Base-by-base conservation (phyloP, 2,113 vertebrate genomes). In the Heptranchias perlo region DNA sequence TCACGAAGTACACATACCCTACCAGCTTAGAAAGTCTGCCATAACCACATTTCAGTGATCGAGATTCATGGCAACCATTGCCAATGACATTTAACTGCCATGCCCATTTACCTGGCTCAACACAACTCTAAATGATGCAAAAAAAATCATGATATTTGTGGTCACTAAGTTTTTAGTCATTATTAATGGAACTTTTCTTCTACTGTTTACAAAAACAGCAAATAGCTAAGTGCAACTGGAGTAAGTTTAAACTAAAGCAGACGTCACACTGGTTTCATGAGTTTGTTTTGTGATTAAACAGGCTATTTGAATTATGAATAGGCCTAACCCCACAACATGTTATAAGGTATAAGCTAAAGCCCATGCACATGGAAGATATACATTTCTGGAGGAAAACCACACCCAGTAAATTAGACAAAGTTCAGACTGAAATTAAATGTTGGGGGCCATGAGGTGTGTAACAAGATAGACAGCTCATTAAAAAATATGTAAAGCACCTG, bases 401-500 rank as follows among this genome's bases (percentile, higher is more conserved):
- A 69, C 23, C 64, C 44, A 31, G 28, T 3, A 73, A 73, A 69
- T 95, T 95, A 95, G 44, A 69, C 64, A 44, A 67, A 39, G 44
- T 94, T 94, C 61, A 69, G 64, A 73, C 47, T 69, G 47, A 69
- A 95, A 52, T 94, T 94, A 39, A 94, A 94, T 52, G 94, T 28
- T 44, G 61, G 35, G 11, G 91, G n/a, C 58, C 25, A 65, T 95
- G 44, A 67, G 47, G 94, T 69, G 65, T 67, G 65, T 44, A 95
- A 65, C 64, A 95, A 52, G 94, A 65, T 10, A 47, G 61, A 67
- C 39, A 94, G 61, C 21, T 94, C 62, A 65, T 64, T 44, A 28
- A 64, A 39, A 44, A 94, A 62, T 94, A 91, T 91, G 65, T 69
- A 73, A 95, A 73, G 31, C 44, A 69, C 94, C 47, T 95, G 65